A percentile compares a stretch with the other conserved stretches of the same genome.
These are phyloP conservation scores for Ovis aries DNA, from an alignment of 2,113 vertebrate genomes.

Conservation along the genomic window ARS-UI_Ramb_v3.0 NC_056078.1:15235501-15236000, in stretches of 20 bases:
- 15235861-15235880: neutral
- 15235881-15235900: neutral
- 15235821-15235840: neutral
- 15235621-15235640: neutral
- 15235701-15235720: neutral
- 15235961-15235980: neutral
- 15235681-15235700: neutral
- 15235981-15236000: neutral
- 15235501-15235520: neutral
- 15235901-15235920: neutral
- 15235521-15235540: neutral
- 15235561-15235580: neutral
- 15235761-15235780: neutral
- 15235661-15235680: neutral
- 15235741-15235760: neutral
- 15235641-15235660: neutral
- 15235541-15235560: neutral
- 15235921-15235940: neutral
- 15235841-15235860: neutral
- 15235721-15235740: neutral
- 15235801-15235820: neutral
- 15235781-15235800: neutral
- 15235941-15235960: fast-evolving
- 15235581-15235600: neutral
- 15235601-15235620: neutral